A percentile compares a stretch with the other conserved stretches of the same genome.
Evolutionary conservation across 2,888 invertebrate genomes (phyloP).

Genomic region (Tigriopus californicus): DNA sequence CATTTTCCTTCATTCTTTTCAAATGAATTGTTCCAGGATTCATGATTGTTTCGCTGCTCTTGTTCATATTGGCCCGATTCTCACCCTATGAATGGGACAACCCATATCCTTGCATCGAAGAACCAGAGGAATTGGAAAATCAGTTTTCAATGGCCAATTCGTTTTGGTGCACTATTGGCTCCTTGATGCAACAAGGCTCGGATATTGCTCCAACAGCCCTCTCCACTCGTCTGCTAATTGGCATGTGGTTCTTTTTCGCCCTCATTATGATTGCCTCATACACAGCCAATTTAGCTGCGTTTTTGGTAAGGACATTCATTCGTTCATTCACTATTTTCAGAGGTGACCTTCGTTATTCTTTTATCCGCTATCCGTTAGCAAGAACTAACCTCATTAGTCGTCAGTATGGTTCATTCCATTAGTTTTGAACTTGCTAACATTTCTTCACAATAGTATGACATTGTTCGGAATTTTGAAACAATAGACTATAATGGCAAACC

Average conservation of each 20-base stretch:
- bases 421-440: no score
- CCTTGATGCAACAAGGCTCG: constrained; percentile 64
- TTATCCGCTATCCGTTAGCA: no score
- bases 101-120: constrained; percentile 63
- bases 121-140: constrained; percentile 61
- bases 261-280: constrained; percentile 25
- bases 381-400: no score
- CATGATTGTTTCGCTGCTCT: constrained; percentile 53
- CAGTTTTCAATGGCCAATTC: constrained; percentile 62
- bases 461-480: no score
- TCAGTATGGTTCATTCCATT: no score
- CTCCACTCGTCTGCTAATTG: constrained; percentile 22
- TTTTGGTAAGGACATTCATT: not conserved
- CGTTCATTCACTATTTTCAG: no score
- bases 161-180: constrained; percentile 73
- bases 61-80: constrained; percentile 52
- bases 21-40: constrained; percentile 46
- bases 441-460: no score
- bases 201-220: constrained; percentile 50
- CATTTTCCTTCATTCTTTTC: not conserved
- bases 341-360: no score
- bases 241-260: constrained; percentile 24
- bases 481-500: no score
- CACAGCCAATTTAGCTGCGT: constrained; percentile 25
- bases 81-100: constrained; percentile 76